These are phyloP conservation scores for Centropristis striata DNA, from an alignment of 2,113 vertebrate species.

Conservation along the genomic window DNA sequence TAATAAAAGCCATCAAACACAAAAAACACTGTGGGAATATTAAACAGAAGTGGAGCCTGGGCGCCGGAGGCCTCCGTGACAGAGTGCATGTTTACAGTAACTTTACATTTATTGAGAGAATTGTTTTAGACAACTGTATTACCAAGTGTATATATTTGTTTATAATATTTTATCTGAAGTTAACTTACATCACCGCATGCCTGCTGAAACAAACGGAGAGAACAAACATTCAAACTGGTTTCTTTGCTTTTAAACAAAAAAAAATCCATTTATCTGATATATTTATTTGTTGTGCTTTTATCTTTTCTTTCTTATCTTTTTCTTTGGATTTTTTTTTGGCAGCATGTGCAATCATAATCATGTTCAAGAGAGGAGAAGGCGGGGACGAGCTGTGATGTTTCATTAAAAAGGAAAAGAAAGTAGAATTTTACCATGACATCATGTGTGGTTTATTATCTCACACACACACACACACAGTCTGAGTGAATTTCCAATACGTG, in stretches of 20 bases:
- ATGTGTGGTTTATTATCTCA: slow-evolving; percentile 1
- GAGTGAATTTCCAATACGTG: slow-evolving; percentile 49
- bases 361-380: slow-evolving; percentile 19
- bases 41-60: slow-evolving; percentile 68
- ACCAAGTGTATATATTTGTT: slow-evolving; percentile 80
- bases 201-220: slow-evolving; percentile 78
- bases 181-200: slow-evolving; percentile 81
- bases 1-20: no score
- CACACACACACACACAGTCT: not conserved
- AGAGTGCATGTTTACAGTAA: slow-evolving; percentile 86
- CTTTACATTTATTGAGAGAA: slow-evolving; percentile 75
- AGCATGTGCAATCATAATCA: slow-evolving; percentile 70
- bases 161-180: slow-evolving; percentile 78
- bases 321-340: slow-evolving; percentile 29
- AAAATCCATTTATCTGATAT: slow-evolving; percentile 25
- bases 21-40: no score
- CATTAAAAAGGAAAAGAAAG: slow-evolving; percentile 18
- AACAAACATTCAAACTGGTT: slow-evolving; percentile 59
- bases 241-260: slow-evolving; percentile 34
- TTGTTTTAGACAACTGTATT: slow-evolving; percentile 72
- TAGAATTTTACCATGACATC: not conserved
- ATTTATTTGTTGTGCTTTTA: slow-evolving; percentile 69
- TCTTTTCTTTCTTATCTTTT: no score
- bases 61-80: slow-evolving; percentile 62
- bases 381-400: slow-evolving; percentile 2